phyloP scores from a whole-genome alignment of 2,888 invertebrate genomes.

The Sycophila texana region DNA sequence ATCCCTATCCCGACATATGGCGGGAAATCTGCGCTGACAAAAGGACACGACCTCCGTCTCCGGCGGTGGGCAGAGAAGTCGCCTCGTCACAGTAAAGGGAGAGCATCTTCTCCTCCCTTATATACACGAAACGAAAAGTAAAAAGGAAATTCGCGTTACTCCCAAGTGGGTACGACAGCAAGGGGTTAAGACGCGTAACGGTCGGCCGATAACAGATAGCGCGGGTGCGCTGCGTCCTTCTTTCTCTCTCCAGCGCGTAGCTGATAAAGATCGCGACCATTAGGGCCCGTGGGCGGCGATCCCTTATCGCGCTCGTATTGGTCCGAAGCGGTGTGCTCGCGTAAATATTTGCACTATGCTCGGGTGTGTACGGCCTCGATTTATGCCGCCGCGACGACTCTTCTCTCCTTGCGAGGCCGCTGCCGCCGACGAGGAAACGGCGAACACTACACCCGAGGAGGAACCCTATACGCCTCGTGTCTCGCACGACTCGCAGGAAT shows the following conservation, averaged over 20 bases:
- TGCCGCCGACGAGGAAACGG: neutral
- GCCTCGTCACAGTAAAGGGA: no score
- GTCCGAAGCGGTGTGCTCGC: neutral
- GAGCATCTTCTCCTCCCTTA: no score
- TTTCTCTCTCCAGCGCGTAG: neutral
- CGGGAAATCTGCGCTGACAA: neutral
- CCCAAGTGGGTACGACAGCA: neutral
- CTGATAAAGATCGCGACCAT: conserved; percentile 22
- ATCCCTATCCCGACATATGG: conserved; percentile 5
- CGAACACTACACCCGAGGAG: neutral
- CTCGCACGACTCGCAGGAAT: no score
- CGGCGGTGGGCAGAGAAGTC: no score
- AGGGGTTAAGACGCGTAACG: neutral
- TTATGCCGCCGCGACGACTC: neutral
- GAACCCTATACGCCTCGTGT: neutral
- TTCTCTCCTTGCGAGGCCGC: neutral
- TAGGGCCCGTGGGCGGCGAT: conserved; percentile 12
- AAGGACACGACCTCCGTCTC: no score
- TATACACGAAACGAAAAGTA: neutral
- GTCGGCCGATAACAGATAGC: neutral
- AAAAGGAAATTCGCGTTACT: conserved; percentile 6
- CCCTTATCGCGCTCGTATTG: neutral
- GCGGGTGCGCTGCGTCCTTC: neutral
- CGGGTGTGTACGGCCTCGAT: neutral
- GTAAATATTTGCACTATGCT: conserved; percentile 44